These are phyloP conservation scores for Dasyurus viverrinus DNA, from an alignment of 2,113 vertebrate species.

Conservation along the genomic window DNA sequence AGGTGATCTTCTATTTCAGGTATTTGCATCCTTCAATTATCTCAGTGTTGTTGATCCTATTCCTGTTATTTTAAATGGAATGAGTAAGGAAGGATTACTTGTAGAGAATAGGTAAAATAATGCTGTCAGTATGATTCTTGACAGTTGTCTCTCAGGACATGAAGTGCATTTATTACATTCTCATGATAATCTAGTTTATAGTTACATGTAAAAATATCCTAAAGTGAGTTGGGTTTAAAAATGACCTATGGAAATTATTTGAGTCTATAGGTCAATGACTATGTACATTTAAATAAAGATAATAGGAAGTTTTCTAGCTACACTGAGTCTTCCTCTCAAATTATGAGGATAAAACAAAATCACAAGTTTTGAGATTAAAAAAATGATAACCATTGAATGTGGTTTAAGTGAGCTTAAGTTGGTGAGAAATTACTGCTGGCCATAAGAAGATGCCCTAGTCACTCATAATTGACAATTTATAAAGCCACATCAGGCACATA, in stretches of 20 bases:
- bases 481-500: not conserved
- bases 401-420: slow-evolving; percentile 49
- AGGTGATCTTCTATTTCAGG: not conserved
- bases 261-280: slow-evolving; percentile 52
- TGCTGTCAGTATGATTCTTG: not conserved
- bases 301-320: slow-evolving; percentile 20
- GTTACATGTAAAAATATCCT: slow-evolving; percentile 49
- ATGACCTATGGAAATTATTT: slow-evolving; percentile 57
- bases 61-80: not conserved
- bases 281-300: slow-evolving; percentile 66
- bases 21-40: not conserved
- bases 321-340: slow-evolving; percentile 32
- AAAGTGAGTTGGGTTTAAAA: slow-evolving; percentile 52
- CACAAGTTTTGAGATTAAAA: slow-evolving; percentile 30
- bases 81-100: not conserved
- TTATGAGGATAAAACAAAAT: not conserved
- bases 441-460: slow-evolving; percentile 37
- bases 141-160: slow-evolving; percentile 53
- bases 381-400: slow-evolving; percentile 47
- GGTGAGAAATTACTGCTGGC: slow-evolving; percentile 48
- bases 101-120: not conserved
- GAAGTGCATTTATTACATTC: slow-evolving; percentile 56
- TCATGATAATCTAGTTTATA: slow-evolving; percentile 58
- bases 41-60: not conserved
- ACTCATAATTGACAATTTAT: slow-evolving; percentile 23